Base-by-base conservation (phyloP, 53 echinoderm and acorn worm species). In the Arbacia lixula region DNA sequence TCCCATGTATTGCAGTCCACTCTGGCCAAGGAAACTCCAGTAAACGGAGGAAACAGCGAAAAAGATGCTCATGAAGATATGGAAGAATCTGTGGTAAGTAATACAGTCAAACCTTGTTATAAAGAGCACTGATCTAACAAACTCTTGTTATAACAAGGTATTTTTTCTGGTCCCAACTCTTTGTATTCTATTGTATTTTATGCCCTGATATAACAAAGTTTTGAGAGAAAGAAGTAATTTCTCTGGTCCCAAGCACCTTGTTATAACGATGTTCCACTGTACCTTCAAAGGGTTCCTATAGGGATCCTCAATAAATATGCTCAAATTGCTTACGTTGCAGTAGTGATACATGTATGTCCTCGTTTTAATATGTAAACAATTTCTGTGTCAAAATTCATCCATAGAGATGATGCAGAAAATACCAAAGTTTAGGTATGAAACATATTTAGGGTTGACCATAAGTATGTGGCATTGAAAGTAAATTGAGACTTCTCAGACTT, bases 241-340 rank as follows among this genome's bases (percentile, higher is more conserved):
- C n/a, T n/a, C n/a, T n/a, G n/a, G n/a, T n/a, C n/a, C n/a, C n/a
- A n/a, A n/a, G n/a, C n/a, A n/a, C n/a, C n/a, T n/a, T n/a, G n/a
- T n/a, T n/a, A n/a, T n/a, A n/a, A n/a, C n/a, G n/a, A n/a, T n/a
- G n/a, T n/a, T n/a, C n/a, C n/a, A n/a, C n/a, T n/a, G 46, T 46
- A 46, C 46, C 46, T 46, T 46, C 46, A 14, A 46, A 46, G 46
- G 46, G 46, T 46, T 46, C 14, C 46, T 46, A 67, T 67, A 67
- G 68, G 39, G 68, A 67, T 67, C 68, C 68, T 67, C 68, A 67
- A 67, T 67, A 38, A 67, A 37, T 67, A 37, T 38, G 68, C 39
- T 67, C 39, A 39, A 36, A 38, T 38, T 36, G 68, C 66, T 66
- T 36, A n/a, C n/a, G n/a, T n/a, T n/a, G n/a, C n/a, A 66, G 66